Percentiles rank a stretch among this genome's conserved stretches.
phyloP scores from a whole-genome alignment of 2,113 vertebrate species.

The Capreolus pygargus region DNA sequence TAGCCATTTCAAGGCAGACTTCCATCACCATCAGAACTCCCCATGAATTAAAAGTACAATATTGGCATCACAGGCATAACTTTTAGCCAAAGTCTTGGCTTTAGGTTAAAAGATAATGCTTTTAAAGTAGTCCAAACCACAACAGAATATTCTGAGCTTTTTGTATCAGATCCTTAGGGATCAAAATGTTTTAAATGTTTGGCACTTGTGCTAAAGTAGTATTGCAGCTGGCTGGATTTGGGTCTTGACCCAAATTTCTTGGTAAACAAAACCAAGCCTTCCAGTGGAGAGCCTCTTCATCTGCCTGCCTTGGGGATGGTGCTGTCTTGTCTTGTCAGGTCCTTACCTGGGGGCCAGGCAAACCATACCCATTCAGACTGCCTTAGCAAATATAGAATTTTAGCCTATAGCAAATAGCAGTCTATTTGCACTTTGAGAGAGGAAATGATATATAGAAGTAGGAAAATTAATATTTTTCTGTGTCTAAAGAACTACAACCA shows the following conservation, averaged over 20 bases:
- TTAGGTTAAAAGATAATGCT: neutral
- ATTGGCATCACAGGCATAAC: neutral
- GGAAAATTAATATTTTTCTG: neutral
- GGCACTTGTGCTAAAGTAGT: neutral
- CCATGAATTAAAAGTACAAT: neutral
- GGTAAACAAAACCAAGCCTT: neutral
- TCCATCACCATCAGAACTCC: neutral
- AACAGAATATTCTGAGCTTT: neutral
- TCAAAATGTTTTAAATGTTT: neutral
- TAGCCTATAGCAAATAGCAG: no score
- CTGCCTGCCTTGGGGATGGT: neutral
- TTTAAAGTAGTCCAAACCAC: neutral
- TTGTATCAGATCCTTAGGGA: neutral
- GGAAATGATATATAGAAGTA: neutral
- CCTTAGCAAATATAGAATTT: no score
- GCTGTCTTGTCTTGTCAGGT: rapidly evolving
- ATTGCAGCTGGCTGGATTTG: neutral
- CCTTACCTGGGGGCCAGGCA: no score
- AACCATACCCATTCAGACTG: neutral
- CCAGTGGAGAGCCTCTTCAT: neutral
- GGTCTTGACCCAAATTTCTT: neutral
- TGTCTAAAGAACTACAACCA: neutral
- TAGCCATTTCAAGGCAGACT: neutral
- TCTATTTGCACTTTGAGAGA: neutral
- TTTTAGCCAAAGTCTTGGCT: neutral